These are phyloP conservation scores for Acrocephalus arundinaceus DNA, from an alignment of 2,113 vertebrate species.

Conservation along the genomic window DNA sequence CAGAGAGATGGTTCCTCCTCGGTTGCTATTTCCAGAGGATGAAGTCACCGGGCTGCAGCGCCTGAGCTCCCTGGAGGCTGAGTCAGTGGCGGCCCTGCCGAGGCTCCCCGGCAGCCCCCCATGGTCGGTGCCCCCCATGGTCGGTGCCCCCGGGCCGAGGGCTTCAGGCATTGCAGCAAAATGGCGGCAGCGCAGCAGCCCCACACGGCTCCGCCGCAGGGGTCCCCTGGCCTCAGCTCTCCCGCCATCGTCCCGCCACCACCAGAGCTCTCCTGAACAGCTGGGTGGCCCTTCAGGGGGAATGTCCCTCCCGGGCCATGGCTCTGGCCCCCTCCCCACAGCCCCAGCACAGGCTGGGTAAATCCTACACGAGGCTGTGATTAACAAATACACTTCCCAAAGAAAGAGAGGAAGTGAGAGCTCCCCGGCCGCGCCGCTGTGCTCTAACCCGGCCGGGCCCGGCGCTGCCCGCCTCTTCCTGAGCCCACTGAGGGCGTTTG, in stretches of 20 bases:
- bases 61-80: constrained; percentile 5
- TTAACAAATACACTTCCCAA: not conserved
- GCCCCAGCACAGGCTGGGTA: not conserved
- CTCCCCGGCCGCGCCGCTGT: rapidly evolving
- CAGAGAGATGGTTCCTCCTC: not conserved
- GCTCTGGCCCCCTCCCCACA: not conserved
- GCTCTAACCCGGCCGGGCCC: not conserved
- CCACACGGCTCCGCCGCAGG: not conserved
- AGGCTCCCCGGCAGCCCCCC: not conserved
- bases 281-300: rapidly evolving
- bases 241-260: not conserved
- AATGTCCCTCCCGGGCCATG: rapidly evolving
- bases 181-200: rapidly evolving
- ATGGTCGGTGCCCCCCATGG: rapidly evolving
- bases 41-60: constrained; percentile 54
- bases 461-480: not conserved
- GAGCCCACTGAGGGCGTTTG: not conserved
- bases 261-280: not conserved
- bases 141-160: rapidly evolving
- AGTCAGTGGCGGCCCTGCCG: not conserved
- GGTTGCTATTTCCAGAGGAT: constrained; percentile 63
- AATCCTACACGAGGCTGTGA: rapidly evolving
- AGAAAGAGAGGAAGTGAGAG: constrained; percentile 21
- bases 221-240: rapidly evolving
- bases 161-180: not conserved